Conservation (phyloP, 2,113 vertebrate genomes). For the Chunga burmeisteri region DNA sequence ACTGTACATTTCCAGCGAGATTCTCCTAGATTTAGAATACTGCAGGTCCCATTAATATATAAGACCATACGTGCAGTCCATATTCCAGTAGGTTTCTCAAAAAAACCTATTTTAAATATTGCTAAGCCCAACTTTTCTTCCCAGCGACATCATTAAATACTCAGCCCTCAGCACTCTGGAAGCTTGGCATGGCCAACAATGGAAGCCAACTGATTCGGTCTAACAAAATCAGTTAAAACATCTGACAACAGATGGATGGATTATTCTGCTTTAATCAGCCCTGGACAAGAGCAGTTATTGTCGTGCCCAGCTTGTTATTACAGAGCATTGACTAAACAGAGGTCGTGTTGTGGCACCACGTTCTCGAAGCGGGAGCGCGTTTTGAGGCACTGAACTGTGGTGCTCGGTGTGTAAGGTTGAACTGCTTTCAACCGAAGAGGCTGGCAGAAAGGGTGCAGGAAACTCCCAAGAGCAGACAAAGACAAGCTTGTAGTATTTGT, state of each 20-base stretch:
- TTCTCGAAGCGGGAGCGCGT: neutral
- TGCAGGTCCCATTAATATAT: neutral
- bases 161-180: neutral
- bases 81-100: neutral
- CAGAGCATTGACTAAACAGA: neutral
- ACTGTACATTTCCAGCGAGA: neutral
- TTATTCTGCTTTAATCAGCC: neutral
- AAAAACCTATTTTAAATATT: fast-evolving
- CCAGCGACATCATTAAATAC: neutral
- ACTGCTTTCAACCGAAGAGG: neutral
- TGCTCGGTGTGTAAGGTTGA: neutral
- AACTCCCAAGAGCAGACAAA: neutral
- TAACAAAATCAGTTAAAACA: fast-evolving
- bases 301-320: neutral
- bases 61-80: fast-evolving
- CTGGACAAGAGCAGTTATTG: neutral
- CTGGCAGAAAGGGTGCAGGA: neutral
- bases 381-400: neutral
- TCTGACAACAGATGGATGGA: neutral
- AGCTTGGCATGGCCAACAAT: fast-evolving
- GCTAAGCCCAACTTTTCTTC: neutral
- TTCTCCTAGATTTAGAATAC: neutral
- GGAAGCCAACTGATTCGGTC: fast-evolving
- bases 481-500: neutral
- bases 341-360: neutral